A percentile compares a stretch with the other conserved stretches of the same genome.
Evolutionary conservation across 2,797 vertebrate genomes (phyloP).

Genomic region (Cheirogaleus major): DNA sequence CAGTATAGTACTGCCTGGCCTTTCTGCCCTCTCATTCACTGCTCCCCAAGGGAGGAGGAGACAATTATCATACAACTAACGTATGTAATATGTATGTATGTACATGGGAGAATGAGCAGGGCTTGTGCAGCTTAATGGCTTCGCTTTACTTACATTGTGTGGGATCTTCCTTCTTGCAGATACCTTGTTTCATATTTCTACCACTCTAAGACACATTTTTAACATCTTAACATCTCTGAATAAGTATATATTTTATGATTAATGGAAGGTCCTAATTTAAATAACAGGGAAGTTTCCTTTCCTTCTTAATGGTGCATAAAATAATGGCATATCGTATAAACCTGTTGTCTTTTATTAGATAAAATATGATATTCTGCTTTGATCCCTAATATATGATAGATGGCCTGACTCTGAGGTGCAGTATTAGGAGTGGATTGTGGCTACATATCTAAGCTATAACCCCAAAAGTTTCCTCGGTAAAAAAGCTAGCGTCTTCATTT

Average conservation of each 20-base stretch:
- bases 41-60: background rate
- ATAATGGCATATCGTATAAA: background rate
- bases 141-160: background rate
- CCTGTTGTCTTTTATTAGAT: background rate
- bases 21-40: background rate
- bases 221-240: background rate
- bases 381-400: background rate
- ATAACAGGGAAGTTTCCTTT: background rate
- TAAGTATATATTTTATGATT: background rate
- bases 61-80: background rate
- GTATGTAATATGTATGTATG: too few species aligned
- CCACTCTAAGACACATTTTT: background rate
- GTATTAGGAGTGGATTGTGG: background rate
- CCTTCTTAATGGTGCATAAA: background rate
- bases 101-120: background rate
- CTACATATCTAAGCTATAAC: background rate
- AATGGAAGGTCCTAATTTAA: background rate
- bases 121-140: background rate
- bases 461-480: background rate
- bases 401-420: background rate
- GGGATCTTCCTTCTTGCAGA: background rate
- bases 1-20: background rate
- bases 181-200: background rate
- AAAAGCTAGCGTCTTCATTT: background rate
- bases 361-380: background rate